Evolutionary conservation across 2,113 vertebrate species (phyloP).

Genomic region (Lichenostomus cassidix): DNA sequence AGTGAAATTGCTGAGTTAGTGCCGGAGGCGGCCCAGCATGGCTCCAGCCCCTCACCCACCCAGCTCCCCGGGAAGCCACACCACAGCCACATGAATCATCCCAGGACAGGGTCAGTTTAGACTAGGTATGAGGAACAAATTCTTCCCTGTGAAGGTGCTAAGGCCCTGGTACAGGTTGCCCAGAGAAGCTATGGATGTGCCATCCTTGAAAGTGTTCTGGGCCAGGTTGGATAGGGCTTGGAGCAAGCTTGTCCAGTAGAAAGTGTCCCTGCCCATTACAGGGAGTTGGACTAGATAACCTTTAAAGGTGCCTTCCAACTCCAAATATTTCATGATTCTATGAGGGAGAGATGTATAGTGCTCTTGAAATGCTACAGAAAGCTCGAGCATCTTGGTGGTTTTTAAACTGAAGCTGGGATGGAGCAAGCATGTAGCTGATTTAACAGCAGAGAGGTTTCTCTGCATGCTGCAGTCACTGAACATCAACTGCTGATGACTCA

Average conservation of each 20-base stretch:
- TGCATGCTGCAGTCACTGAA: neutral
- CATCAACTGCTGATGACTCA: slow-evolving; percentile 8
- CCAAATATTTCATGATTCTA: neutral
- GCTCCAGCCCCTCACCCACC: neutral
- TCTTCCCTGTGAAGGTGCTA: neutral
- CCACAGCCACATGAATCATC: neutral
- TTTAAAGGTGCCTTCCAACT: neutral
- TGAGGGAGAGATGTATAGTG: neutral
- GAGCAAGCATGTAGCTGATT: neutral
- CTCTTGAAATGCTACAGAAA: neutral
- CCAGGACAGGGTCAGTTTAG: neutral
- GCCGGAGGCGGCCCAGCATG: neutral
- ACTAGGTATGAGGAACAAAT: neutral
- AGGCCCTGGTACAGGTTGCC: neutral
- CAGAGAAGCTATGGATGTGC: neutral
- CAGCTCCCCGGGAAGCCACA: fast-evolving
- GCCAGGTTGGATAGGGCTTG: neutral
- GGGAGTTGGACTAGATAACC: neutral
- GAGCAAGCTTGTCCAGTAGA: neutral
- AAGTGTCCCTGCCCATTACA: neutral
- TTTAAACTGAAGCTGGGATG: neutral
- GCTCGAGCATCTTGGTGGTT: fast-evolving
- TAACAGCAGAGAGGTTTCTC: neutral
- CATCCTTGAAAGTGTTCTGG: neutral
- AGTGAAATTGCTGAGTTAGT: neutral